Evolutionary conservation across 2,797 vertebrate genomes (phyloP).

Genomic region (Centropyge bicolor): DNA sequence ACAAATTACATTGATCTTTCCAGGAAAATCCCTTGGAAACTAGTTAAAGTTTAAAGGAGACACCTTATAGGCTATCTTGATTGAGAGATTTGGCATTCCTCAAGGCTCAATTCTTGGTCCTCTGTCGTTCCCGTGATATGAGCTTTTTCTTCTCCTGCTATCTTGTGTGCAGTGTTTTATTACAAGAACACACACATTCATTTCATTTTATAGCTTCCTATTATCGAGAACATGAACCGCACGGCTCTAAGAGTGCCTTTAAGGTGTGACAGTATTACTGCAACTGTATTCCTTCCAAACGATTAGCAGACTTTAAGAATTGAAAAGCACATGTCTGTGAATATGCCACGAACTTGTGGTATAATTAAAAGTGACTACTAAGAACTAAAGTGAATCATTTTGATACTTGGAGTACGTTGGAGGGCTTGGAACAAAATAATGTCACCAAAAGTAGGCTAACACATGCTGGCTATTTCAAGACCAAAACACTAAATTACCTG

Average conservation of each 20-base stretch:
- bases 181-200: not conserved
- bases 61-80: not conserved
- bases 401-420: not conserved
- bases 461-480: not conserved
- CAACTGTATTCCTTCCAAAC: not conserved
- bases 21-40: not conserved
- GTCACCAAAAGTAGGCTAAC: too few species aligned
- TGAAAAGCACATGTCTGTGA: not conserved
- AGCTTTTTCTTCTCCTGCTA: not conserved
- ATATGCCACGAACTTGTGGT: too few species aligned
- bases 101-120: slow-evolving; percentile 9
- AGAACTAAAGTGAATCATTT: too few species aligned
- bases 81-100: slow-evolving; percentile 4
- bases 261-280: not conserved
- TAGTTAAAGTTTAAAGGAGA: too few species aligned
- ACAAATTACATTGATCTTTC: not conserved
- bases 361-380: slow-evolving; percentile 20
- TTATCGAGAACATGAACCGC: not conserved
- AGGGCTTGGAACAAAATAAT: not conserved
- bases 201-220: not conserved
- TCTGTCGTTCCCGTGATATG: not conserved
- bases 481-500: too few species aligned
- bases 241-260: not conserved
- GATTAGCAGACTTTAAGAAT: not conserved
- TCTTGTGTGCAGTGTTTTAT: not conserved